Percentiles rank a stretch among this genome's conserved stretches.
Conservation (phyloP, 2,797 vertebrate species). For the Acanthornis magna region DNA sequence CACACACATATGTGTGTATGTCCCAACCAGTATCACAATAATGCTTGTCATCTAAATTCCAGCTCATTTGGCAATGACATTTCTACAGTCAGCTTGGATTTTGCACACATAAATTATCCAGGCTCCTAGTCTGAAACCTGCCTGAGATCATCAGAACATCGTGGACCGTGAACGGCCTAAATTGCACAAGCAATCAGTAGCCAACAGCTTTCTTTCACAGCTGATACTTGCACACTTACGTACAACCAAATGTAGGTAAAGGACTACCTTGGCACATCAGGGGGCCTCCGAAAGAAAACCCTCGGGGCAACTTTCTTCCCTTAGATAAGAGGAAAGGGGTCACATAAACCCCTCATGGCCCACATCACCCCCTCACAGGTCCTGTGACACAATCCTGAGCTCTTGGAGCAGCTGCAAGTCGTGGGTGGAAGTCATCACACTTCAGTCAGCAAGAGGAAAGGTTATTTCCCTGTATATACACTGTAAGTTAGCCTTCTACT, state of each 20-base stretch:
- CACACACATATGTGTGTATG: rapidly evolving
- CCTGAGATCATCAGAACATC: neutral
- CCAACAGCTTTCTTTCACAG: neutral
- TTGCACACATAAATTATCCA: neutral
- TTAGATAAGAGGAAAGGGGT: neutral
- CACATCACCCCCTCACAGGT: neutral
- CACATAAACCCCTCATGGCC: neutral
- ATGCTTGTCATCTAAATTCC: neutral
- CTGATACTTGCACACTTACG: neutral
- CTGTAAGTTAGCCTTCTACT: neutral
- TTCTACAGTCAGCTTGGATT: neutral
- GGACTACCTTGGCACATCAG: too few relatives aligned
- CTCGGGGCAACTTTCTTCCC: neutral
- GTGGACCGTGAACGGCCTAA: too few relatives aligned
- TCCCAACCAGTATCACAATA: too few relatives aligned
- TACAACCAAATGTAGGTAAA: neutral
- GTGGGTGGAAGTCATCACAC: neutral
- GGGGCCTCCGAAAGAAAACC: neutral
- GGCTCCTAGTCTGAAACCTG: neutral
- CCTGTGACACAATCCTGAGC: neutral
- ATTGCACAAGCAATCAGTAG: neutral
- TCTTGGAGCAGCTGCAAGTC: rapidly evolving
- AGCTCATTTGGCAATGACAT: rapidly evolving
- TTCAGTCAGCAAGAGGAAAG: neutral
- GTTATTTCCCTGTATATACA: neutral